A percentile compares a stretch with the other conserved stretches of the same genome.
Evolutionary conservation across 2,113 vertebrate species (phyloP).

Genomic region (Microcebus ravelobensis): DNA sequence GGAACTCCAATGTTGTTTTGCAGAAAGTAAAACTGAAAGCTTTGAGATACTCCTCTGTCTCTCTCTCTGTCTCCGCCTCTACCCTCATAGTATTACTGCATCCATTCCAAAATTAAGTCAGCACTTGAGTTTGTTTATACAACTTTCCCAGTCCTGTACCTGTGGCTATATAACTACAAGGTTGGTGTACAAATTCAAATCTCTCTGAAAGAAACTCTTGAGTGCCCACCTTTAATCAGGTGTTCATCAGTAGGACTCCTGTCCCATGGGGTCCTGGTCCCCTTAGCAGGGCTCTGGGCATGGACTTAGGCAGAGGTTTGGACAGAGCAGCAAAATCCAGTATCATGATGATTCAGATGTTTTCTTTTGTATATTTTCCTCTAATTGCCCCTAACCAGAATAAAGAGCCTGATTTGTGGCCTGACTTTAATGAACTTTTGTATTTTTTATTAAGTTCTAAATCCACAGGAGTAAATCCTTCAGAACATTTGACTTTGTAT

Average conservation of each 20-base stretch:
- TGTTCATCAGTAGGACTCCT: rapidly evolving
- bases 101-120: not conserved
- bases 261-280: not conserved
- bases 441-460: constrained; percentile 6
- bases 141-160: not conserved
- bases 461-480: constrained; percentile 22
- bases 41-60: not conserved
- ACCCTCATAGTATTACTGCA: not conserved
- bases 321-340: not conserved
- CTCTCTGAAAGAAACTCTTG: not conserved
- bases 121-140: not conserved
- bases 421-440: not conserved
- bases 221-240: not conserved
- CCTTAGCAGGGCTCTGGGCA: not conserved
- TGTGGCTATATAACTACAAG: not conserved
- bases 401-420: not conserved
- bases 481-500: not conserved
- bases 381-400: not conserved
- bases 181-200: not conserved
- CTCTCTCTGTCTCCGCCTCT: not conserved
- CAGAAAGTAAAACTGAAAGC: not conserved
- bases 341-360: not conserved
- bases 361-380: not conserved
- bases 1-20: not conserved
- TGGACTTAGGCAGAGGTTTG: not conserved